These are phyloP conservation scores for Sceloporus undulatus DNA, from an alignment of 2,113 vertebrate genomes.

Conservation along the genomic window DNA sequence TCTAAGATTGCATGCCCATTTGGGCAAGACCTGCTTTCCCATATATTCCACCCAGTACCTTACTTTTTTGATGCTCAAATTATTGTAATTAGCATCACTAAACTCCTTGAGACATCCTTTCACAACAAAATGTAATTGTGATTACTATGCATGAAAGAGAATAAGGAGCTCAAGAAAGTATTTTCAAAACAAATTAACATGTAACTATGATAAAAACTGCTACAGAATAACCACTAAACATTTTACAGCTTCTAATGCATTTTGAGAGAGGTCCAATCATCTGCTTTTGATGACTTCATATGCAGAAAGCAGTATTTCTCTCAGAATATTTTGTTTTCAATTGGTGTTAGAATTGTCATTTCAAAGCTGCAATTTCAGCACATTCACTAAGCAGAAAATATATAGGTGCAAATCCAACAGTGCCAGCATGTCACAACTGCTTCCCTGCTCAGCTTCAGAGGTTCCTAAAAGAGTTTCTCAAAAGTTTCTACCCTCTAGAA, in stretches of 20 bases:
- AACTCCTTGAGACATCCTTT: background rate
- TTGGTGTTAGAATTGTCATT: slow-evolving; percentile 5
- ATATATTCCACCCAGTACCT: background rate
- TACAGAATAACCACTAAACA: background rate
- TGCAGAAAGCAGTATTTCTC: background rate
- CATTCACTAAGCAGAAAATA: slow-evolving; percentile 2
- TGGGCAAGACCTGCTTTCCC: background rate
- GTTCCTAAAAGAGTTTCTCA: too few relatives aligned
- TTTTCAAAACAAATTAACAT: slow-evolving; percentile 3
- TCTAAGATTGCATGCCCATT: background rate
- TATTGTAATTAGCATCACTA: background rate
- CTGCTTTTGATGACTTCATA: background rate
- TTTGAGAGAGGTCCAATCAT: background rate
- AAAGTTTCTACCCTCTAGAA: too few relatives aligned
- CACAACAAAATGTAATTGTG: background rate
- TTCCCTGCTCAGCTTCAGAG: too few relatives aligned
- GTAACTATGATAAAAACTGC: background rate
- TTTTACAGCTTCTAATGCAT: background rate
- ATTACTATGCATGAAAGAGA: background rate
- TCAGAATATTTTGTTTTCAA: background rate
- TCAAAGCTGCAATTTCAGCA: background rate
- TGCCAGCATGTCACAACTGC: too few relatives aligned
- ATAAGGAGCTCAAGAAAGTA: background rate
- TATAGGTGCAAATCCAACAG: background rate
- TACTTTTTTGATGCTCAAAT: background rate